Evolutionary conservation across 2,888 invertebrate species (phyloP).

Genomic region (Unio pictorum): DNA sequence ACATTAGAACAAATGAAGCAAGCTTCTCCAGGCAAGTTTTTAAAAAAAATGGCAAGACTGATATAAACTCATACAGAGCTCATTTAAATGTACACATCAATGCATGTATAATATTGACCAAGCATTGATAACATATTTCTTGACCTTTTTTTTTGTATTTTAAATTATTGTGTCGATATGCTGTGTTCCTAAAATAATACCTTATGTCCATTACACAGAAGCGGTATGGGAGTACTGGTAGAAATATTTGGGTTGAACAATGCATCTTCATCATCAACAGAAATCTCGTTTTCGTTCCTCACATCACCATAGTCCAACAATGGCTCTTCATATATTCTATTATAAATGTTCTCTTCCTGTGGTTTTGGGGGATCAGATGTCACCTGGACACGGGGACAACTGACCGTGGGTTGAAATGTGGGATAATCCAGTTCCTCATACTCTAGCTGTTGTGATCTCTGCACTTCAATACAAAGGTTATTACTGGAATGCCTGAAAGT

Average conservation of each 20-base stretch:
- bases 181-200: conserved; percentile 16
- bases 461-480: conserved; percentile 44
- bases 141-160: too few relatives aligned
- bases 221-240: conserved; percentile 57
- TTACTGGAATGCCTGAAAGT: conserved; percentile 42
- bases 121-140: too few relatives aligned
- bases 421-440: conserved; percentile 41
- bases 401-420: conserved; percentile 23
- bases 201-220: conserved; percentile 49
- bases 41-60: too few relatives aligned
- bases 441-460: conserved; percentile 40
- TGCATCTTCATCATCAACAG: conserved; percentile 38
- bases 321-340: conserved; percentile 29
- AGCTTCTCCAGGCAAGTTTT: too few relatives aligned
- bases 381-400: conserved; percentile 22
- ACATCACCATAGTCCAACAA: conserved; percentile 33
- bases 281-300: conserved; percentile 45
- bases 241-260: conserved; percentile 23
- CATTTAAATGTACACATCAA: too few relatives aligned
- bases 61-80: too few relatives aligned
- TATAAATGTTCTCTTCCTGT: conserved; percentile 14
- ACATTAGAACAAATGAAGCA: too few relatives aligned
- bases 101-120: too few relatives aligned
- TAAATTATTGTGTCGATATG: too few relatives aligned
- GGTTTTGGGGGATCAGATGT: conserved; percentile 18